Percentiles rank a stretch among this genome's conserved stretches.
These are phyloP conservation scores for Watsonalla binaria DNA, from an alignment of 2,888 invertebrate genomes.

Conservation along the genomic window DNA sequence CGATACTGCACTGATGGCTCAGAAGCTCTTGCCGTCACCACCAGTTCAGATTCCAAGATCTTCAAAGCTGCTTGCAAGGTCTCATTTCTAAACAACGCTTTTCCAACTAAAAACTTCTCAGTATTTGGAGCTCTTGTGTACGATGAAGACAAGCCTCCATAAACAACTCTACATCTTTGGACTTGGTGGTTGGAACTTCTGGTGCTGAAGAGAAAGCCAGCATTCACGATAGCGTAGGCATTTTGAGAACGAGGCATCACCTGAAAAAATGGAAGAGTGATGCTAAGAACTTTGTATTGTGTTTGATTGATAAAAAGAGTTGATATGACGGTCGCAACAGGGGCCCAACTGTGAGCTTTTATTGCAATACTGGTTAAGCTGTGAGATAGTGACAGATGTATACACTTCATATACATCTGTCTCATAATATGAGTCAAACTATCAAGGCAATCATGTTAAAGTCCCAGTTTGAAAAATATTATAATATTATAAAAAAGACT, in stretches of 20 bases:
- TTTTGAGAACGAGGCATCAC: slow-evolving; percentile 86
- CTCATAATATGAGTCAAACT: too few species aligned
- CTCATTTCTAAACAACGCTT: slow-evolving; percentile 45
- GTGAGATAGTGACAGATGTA: too few species aligned
- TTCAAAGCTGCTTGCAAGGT: slow-evolving; percentile 51
- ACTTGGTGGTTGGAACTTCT: slow-evolving; percentile 34
- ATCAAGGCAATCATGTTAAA: too few species aligned
- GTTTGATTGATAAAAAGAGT: too few species aligned
- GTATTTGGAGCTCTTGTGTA: slow-evolving; percentile 62
- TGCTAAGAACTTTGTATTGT: too few species aligned
- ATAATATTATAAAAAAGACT: too few species aligned
- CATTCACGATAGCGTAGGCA: slow-evolving; percentile 86
- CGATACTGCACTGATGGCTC: slow-evolving; percentile 79
- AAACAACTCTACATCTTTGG: slow-evolving; percentile 66
- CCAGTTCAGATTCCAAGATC: slow-evolving; percentile 36
- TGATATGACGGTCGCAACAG: too few species aligned
- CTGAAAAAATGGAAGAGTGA: slow-evolving; percentile 56
- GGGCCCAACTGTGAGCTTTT: too few species aligned
- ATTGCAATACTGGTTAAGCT: too few species aligned
- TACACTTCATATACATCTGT: too few species aligned
- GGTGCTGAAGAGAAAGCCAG: slow-evolving; percentile 80
- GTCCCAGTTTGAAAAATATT: too few species aligned
- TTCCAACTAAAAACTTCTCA: slow-evolving; percentile 63
- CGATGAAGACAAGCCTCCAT: slow-evolving; percentile 68
- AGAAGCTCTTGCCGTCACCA: slow-evolving; percentile 51